phyloP scores from a whole-genome alignment of 1,140 invertebrate species.

The Hylaeus volcanicus region DNA sequence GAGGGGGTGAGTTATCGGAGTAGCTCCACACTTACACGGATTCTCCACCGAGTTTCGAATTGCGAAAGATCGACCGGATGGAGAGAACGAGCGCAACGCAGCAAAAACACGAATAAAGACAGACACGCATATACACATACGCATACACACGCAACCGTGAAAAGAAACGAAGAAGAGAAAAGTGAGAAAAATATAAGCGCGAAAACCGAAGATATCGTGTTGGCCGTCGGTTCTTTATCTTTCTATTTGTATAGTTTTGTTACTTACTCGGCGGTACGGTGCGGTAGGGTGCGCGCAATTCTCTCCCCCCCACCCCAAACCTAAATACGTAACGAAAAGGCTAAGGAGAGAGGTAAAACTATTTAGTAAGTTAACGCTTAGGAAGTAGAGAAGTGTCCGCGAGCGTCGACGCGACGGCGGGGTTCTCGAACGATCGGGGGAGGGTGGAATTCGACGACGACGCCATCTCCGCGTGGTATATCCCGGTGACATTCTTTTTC shows the following conservation, averaged over 20 bases:
- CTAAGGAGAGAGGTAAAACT: slow-evolving; percentile 46
- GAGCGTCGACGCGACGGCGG: slow-evolving; percentile 32
- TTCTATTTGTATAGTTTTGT: neutral
- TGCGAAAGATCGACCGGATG: slow-evolving; percentile 13
- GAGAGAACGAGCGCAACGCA: neutral
- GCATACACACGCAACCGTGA: neutral
- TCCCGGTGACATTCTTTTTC: slow-evolving; percentile 6
- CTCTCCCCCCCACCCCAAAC: slow-evolving; percentile 14
- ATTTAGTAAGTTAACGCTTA: slow-evolving; percentile 51
- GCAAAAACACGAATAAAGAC: neutral
- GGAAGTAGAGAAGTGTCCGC: slow-evolving; percentile 31
- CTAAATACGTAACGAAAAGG: slow-evolving; percentile 62
- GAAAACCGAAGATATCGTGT: neutral
- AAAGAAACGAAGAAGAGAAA: neutral
- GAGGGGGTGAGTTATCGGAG: slow-evolving; percentile 60
- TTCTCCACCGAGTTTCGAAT: slow-evolving; percentile 33
- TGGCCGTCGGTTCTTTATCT: too few relatives aligned
- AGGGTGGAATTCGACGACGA: neutral
- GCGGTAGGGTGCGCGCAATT: slow-evolving; percentile 27
- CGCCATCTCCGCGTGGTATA: neutral
- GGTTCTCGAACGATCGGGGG: slow-evolving; percentile 6
- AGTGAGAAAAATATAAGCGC: neutral
- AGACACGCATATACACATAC: neutral
- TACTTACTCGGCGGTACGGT: neutral
- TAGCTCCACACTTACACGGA: slow-evolving; percentile 11